A percentile compares a stretch with the other conserved stretches of the same genome.
phyloP scores from a whole-genome alignment of 2,888 invertebrate species.

The Acanthopleura granulata region DNA sequence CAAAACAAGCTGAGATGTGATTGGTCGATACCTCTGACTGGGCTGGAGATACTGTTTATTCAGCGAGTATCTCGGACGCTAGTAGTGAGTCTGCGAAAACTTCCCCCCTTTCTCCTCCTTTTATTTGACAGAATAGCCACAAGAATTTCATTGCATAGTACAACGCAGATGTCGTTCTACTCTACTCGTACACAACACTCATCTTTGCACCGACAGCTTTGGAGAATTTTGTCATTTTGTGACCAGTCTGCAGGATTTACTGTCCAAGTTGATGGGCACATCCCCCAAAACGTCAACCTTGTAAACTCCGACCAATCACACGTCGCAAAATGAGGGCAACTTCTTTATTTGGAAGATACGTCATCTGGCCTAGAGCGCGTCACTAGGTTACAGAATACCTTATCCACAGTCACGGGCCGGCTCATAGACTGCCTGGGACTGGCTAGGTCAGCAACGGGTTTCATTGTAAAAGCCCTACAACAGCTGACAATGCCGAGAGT shows the following conservation, averaged over 20 bases:
- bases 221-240: slow-evolving; percentile 2
- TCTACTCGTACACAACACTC: not conserved
- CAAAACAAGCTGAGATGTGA: slow-evolving; percentile 24
- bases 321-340: not conserved
- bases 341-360: slow-evolving; percentile 15
- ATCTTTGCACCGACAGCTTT: not conserved
- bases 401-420: not conserved
- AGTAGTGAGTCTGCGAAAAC: no score
- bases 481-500: no score
- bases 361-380: not conserved
- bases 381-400: not conserved
- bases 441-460: slow-evolving; percentile 3
- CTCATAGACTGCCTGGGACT: not conserved
- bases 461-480: not conserved
- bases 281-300: not conserved
- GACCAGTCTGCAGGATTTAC: not conserved
- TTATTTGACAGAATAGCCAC: not conserved
- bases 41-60: slow-evolving; percentile 14
- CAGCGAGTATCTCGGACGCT: slow-evolving; percentile 11
- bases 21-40: slow-evolving; percentile 30
- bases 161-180: not conserved
- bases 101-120: not conserved
- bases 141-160: not conserved
- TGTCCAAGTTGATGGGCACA: not conserved
- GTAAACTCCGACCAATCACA: not conserved